These are phyloP conservation scores for Habropoda laboriosa DNA, from an alignment of 1,140 invertebrate species.

Conservation along the genomic window DNA sequence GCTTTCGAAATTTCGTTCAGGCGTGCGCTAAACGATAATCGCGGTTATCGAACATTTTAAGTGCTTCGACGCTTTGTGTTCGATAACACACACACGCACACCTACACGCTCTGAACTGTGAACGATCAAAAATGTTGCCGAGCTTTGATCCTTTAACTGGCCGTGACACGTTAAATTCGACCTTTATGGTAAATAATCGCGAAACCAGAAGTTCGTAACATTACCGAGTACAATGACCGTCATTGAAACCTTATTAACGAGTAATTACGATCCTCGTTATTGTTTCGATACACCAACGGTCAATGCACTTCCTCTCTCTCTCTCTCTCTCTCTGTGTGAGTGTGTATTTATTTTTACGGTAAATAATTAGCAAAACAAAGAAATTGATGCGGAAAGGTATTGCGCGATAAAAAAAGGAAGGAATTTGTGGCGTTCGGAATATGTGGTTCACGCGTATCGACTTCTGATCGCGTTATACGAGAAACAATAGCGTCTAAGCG, in stretches of 20 bases:
- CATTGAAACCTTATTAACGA: neutral
- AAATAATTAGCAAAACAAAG: neutral
- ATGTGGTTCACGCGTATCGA: neutral
- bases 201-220: constrained; percentile 14
- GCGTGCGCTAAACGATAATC: constrained; percentile 1
- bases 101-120: neutral
- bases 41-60: constrained; percentile 13
- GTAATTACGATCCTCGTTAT: constrained; percentile 6
- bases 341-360: no score
- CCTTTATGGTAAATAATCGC: neutral
- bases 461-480: constrained; percentile 5
- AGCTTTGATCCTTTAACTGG: constrained; percentile 16
- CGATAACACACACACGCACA: neutral
- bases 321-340: no score
- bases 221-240: neutral
- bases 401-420: neutral
- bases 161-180: constrained; percentile 6
- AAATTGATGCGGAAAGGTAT: neutral
- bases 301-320: neutral
- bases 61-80: neutral
- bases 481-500: constrained; percentile 7
- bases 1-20: constrained; percentile 13
- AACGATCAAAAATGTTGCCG: constrained; percentile 16
- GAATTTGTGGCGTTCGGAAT: neutral
- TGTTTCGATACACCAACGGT: neutral